A percentile compares a stretch with the other conserved stretches of the same genome.
These are phyloP conservation scores for Galaxea fascicularis DNA, from an alignment of 92 coral and sea anemone genomes.

Conservation along the genomic window DNA sequence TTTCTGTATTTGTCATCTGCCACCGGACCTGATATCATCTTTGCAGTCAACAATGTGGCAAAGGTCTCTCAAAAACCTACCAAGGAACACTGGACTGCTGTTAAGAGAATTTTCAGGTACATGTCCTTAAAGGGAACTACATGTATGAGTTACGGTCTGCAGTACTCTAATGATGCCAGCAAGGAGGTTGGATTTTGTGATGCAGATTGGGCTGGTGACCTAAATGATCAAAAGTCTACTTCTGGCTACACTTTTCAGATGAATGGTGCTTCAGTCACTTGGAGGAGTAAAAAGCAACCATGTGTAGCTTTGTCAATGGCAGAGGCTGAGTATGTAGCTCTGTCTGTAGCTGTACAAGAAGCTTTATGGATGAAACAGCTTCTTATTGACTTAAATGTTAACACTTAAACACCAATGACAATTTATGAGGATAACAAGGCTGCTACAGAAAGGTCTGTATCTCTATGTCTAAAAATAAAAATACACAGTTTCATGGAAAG, in stretches of 20 bases:
- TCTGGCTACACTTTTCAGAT: slow-evolving; percentile 71
- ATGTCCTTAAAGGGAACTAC: slow-evolving; percentile 59
- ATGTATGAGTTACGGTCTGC: slow-evolving; percentile 63
- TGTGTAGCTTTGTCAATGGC: slow-evolving; percentile 77
- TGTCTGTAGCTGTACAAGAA: slow-evolving; percentile 68
- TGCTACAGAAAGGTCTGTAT: no score
- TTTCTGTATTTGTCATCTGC: slow-evolving; percentile 63
- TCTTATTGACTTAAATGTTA: slow-evolving; percentile 41
- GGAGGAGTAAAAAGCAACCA: slow-evolving; percentile 75
- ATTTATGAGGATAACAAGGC: slow-evolving; percentile 66
- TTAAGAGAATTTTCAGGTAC: slow-evolving; percentile 63
- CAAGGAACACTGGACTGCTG: slow-evolving; percentile 68
- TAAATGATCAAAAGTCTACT: slow-evolving; percentile 70
- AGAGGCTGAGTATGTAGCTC: slow-evolving; percentile 69
- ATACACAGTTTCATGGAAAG: slow-evolving; percentile 62
- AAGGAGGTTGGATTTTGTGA: slow-evolving; percentile 70
- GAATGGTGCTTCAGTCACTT: slow-evolving; percentile 66
- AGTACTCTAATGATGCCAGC: slow-evolving; percentile 32
- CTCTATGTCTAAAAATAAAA: slow-evolving; percentile 40
- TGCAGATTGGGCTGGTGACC: slow-evolving; percentile 73
- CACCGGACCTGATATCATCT: slow-evolving; percentile 69
- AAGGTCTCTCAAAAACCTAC: slow-evolving; percentile 55
- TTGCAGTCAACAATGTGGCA: slow-evolving; percentile 70
- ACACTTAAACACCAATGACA: slow-evolving; percentile 17
- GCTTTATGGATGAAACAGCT: slow-evolving; percentile 68